Evolutionary conservation across 1,140 invertebrate genomes (phyloP).

Genomic region (Lordiphosa clarofinis): DNA sequence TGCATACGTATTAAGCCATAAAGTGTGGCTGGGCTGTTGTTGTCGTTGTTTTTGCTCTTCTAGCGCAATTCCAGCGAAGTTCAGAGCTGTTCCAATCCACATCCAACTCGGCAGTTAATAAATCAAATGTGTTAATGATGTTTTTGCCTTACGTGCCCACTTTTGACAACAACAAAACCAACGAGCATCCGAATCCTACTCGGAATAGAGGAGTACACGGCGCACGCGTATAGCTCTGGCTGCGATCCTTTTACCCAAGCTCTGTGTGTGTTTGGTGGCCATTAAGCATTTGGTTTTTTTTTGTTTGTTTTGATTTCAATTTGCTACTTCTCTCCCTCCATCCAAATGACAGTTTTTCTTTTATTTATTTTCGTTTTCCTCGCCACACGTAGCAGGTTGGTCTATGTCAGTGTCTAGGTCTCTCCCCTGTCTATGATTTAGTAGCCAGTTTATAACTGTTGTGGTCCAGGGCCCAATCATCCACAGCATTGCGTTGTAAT

Average conservation of each 20-base stretch:
- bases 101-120: slow-evolving; percentile 72
- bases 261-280: slow-evolving; percentile 51
- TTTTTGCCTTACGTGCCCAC: slow-evolving; percentile 76
- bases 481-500: slow-evolving; percentile 60
- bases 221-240: slow-evolving; percentile 14
- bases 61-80: slow-evolving; percentile 58
- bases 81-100: slow-evolving; percentile 30
- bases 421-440: slow-evolving; percentile 49
- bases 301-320: slow-evolving; percentile 68
- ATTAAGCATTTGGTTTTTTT: slow-evolving; percentile 62
- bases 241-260: slow-evolving; percentile 20
- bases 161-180: slow-evolving; percentile 47
- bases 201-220: slow-evolving; percentile 16
- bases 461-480: slow-evolving; percentile 48
- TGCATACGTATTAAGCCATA: slow-evolving; percentile 61
- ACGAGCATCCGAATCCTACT: background rate
- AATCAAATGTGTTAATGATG: slow-evolving; percentile 80
- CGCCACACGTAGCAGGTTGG: slow-evolving; percentile 71
- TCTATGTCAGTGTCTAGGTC: slow-evolving; percentile 13
- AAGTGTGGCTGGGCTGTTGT: slow-evolving; percentile 44
- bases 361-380: slow-evolving; percentile 48
- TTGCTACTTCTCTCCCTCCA: slow-evolving; percentile 30
- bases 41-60: slow-evolving; percentile 22
- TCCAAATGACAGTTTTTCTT: slow-evolving; percentile 60
- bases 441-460: slow-evolving; percentile 74